These are phyloP conservation scores for Pocillopora damicornis DNA, from an alignment of 64 coral and sea anemone genomes.

Conservation along the genomic window DNA sequence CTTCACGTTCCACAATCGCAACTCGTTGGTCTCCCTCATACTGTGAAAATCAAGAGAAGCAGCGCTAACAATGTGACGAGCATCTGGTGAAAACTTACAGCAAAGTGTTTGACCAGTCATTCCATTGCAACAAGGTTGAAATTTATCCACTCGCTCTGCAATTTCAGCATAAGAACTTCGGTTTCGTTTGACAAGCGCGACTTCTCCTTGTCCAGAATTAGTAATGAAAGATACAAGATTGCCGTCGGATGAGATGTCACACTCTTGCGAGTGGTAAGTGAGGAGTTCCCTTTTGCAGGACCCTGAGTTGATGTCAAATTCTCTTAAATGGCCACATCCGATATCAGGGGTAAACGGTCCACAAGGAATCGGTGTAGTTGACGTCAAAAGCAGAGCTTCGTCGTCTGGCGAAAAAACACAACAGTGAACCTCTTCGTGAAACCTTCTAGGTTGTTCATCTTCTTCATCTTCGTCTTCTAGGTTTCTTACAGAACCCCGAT, in stretches of 20 bases:
- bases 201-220: conserved; percentile 77
- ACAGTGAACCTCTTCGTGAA: conserved; percentile 77
- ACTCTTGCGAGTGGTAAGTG: conserved; percentile 82
- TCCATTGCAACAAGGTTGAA: conserved; percentile 79
- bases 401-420: conserved; percentile 83
- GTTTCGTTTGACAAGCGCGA: conserved; percentile 69
- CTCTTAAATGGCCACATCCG: conserved; percentile 79
- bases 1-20: conserved; percentile 87
- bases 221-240: conserved; percentile 76
- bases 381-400: conserved; percentile 68
- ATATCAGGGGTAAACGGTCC: conserved; percentile 52
- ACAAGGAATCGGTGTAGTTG: conserved; percentile 47
- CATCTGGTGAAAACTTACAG: conserved; percentile 91
- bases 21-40: conserved; percentile 88
- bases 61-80: conserved; percentile 59
- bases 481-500: neutral
- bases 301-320: conserved; percentile 66
- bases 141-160: conserved; percentile 66
- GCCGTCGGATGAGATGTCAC: conserved; percentile 84
- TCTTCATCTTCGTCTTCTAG: conserved; percentile 16
- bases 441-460: conserved; percentile 22
- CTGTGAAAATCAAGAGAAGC: conserved; percentile 90
- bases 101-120: conserved; percentile 77
- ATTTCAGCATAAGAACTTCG: conserved; percentile 52
- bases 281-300: conserved; percentile 80